Percentiles rank a stretch among this genome's conserved stretches.
phyloP scores from a whole-genome alignment of 2,113 vertebrate species.

The Vombatus ursinus region DNA sequence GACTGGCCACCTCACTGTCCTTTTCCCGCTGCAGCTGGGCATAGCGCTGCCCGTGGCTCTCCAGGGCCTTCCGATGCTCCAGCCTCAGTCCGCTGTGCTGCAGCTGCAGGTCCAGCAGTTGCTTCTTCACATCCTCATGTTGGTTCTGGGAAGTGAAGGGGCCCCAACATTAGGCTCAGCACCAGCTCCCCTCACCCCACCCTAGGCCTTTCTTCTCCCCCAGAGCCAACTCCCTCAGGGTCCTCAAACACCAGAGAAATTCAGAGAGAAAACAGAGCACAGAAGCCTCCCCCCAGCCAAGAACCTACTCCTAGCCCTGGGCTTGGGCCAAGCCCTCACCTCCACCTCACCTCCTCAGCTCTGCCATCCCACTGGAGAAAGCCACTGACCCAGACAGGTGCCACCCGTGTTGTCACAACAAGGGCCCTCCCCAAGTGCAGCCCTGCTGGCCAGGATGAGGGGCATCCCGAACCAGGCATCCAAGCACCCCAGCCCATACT shows the following conservation, averaged over 20 bases:
- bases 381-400: background rate
- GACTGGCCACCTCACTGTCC: conserved; percentile 71
- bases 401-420: background rate
- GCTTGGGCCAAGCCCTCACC: background rate
- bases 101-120: conserved; percentile 81
- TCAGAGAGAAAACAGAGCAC: background rate
- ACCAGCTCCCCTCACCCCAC: background rate
- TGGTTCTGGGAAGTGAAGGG: conserved; percentile 74
- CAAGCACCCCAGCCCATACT: background rate
- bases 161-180: background rate
- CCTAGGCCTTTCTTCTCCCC: background rate
- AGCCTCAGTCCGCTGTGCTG: conserved; percentile 82
- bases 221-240: background rate
- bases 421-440: background rate
- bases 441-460: background rate
- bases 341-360: background rate
- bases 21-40: conserved; percentile 79
- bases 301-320: background rate
- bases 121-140: conserved; percentile 82
- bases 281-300: background rate
- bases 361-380: background rate
- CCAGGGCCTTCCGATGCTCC: conserved; percentile 76
- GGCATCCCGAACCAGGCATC: no score
- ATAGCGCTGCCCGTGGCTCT: conserved; percentile 75
- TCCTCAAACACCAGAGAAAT: background rate